These are phyloP conservation scores for Drosophila obscura DNA, from an alignment of 1,140 invertebrate genomes.

Conservation along the genomic window DNA sequence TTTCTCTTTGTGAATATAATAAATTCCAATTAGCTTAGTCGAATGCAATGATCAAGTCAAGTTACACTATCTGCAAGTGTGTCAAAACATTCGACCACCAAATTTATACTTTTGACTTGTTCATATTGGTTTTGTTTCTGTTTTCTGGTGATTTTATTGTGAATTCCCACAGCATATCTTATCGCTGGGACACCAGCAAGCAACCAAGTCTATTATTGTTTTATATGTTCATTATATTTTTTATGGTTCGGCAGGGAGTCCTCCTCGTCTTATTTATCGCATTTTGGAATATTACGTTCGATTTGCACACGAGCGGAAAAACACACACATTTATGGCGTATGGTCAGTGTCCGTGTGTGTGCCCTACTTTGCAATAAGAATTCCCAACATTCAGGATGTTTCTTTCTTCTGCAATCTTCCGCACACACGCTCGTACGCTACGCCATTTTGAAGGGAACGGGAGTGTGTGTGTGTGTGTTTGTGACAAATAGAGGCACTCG, in stretches of 20 bases:
- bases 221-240: conserved; percentile 23
- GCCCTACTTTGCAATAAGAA: too few relatives aligned
- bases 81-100: neutral
- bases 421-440: neutral
- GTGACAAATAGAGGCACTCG: conserved; percentile 45
- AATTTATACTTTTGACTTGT: neutral
- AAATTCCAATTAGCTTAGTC: too few relatives aligned
- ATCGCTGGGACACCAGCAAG: conserved; percentile 6
- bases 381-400: too few relatives aligned
- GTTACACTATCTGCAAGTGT: too few relatives aligned
- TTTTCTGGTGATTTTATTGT: conserved; percentile 30
- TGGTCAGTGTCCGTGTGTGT: too few relatives aligned
- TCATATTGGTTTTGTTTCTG: neutral
- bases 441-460: too few relatives aligned
- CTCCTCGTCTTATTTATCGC: conserved; percentile 16
- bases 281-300: conserved; percentile 11
- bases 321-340: too few relatives aligned
- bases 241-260: conserved; percentile 3
- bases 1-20: too few relatives aligned
- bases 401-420: neutral
- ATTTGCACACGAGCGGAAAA: neutral
- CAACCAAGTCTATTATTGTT: conserved; percentile 30
- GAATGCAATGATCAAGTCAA: too few relatives aligned
- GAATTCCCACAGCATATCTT: conserved; percentile 50
- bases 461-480: conserved; percentile 2